Conservation (phyloP, 2,888 invertebrate genomes). For the Oxycera nigricornis region DNA sequence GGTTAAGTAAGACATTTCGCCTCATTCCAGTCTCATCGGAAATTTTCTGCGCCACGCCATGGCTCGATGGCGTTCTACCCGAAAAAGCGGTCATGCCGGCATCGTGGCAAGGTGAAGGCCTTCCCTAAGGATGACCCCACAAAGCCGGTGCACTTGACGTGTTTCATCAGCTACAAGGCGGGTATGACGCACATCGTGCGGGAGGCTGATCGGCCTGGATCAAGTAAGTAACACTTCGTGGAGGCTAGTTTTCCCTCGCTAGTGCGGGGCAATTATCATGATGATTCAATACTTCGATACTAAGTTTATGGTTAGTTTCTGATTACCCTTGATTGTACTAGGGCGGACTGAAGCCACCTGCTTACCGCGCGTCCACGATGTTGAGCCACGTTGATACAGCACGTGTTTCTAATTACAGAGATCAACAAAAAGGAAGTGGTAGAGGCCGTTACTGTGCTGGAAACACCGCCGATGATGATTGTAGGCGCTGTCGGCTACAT, state of each 20-base stretch:
- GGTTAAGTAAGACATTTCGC: slow-evolving; percentile 23
- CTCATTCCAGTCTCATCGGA: slow-evolving; percentile 89
- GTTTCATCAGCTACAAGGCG: slow-evolving; percentile 98
- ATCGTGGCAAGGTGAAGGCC: slow-evolving; percentile 99
- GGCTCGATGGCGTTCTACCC: slow-evolving; percentile 99
- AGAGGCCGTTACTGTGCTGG: slow-evolving; percentile 97
- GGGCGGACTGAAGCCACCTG: slow-evolving; percentile 62
- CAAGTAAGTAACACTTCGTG: slow-evolving; percentile 76
- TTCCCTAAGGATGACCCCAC: slow-evolving; percentile 97
- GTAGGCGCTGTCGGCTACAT: slow-evolving; percentile 99
- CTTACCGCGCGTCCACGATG: neutral
- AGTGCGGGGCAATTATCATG: too few species aligned
- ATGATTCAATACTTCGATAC: slow-evolving; percentile 42
- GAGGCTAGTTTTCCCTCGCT: neutral
- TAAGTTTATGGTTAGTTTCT: slow-evolving; percentile 46
- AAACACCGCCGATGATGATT: slow-evolving; percentile 97
- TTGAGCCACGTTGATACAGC: neutral
- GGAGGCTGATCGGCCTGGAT: slow-evolving; percentile 98
- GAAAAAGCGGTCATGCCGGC: slow-evolving; percentile 94
- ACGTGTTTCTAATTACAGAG: slow-evolving; percentile 68
- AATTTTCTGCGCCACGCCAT: slow-evolving; percentile 99
- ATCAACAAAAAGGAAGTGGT: slow-evolving; percentile 99
- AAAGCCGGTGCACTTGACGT: slow-evolving; percentile 97
- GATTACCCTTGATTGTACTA: slow-evolving; percentile 60
- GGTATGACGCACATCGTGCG: slow-evolving; percentile 99